These are phyloP conservation scores for Tokudaia muenninki DNA, from an alignment of 2,797 vertebrate species.

Conservation along the genomic window DNA sequence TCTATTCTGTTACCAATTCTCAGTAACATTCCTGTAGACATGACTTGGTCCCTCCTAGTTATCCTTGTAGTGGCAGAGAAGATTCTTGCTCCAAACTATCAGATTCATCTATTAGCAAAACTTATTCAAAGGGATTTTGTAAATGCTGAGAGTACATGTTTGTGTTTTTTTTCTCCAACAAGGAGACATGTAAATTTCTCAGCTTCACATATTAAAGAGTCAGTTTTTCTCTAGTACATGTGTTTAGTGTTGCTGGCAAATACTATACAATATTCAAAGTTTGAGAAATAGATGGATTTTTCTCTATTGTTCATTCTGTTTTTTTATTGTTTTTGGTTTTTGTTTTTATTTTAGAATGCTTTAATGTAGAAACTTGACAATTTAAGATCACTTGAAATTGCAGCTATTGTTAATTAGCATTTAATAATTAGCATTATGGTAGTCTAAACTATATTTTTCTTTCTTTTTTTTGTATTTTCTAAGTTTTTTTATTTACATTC, in stretches of 20 bases:
- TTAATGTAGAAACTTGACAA: neutral
- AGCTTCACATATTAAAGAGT: neutral
- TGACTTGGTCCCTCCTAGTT: too few relatives aligned
- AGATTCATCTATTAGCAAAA: neutral
- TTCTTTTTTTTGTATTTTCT: neutral
- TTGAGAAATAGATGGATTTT: neutral
- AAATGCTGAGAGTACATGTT: neutral
- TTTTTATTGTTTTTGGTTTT: neutral
- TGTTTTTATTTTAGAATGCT: neutral
- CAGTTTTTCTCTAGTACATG: neutral
- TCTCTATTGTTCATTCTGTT: neutral
- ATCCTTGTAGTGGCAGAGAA: too few relatives aligned
- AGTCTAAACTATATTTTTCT: neutral
- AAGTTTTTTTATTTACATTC: too few relatives aligned
- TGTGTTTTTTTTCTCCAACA: neutral
- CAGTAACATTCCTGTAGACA: too few relatives aligned
- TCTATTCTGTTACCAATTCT: too few relatives aligned
- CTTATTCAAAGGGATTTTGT: neutral
- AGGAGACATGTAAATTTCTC: neutral
- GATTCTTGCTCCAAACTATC: neutral
- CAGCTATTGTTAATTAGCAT: neutral
- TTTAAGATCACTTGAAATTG: slow-evolving; percentile 46
- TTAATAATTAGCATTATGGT: slow-evolving; percentile 16
- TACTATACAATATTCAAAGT: neutral
- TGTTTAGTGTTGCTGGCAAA: neutral